Evolutionary conservation across 2,797 vertebrate genomes (phyloP).

Genomic region (Podarcis siculus): DNA sequence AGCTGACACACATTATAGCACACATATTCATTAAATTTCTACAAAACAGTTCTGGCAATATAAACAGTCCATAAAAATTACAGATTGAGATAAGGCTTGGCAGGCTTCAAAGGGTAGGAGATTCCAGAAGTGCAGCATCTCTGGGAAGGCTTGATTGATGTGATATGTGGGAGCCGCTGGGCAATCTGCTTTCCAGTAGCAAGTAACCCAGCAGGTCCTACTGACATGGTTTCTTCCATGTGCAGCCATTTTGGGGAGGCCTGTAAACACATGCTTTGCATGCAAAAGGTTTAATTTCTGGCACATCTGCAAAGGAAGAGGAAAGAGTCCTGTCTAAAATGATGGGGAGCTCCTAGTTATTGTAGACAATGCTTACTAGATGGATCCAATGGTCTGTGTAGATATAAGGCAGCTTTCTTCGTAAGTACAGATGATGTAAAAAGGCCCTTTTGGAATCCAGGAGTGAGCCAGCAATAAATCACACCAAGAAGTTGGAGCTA

Average conservation of each 20-base stretch:
- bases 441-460: not conserved
- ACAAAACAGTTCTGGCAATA: not conserved
- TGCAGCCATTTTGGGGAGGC: no score
- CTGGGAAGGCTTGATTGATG: not conserved
- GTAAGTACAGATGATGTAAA: not conserved
- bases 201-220: not conserved
- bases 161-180: not conserved
- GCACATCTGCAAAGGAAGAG: no score
- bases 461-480: no score
- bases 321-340: not conserved
- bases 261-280: no score
- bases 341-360: not conserved
- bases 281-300: no score
- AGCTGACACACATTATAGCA: not conserved
- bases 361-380: not conserved
- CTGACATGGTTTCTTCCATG: not conserved
- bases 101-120: not conserved
- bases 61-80: not conserved
- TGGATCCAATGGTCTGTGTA: no score
- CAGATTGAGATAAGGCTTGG: not conserved
- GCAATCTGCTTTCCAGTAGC: not conserved
- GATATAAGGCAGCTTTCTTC: no score
- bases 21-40: not conserved
- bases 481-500: no score
- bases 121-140: not conserved